phyloP scores from a whole-genome alignment of 2,888 invertebrate species.

The Mythimna vitellina region DNA sequence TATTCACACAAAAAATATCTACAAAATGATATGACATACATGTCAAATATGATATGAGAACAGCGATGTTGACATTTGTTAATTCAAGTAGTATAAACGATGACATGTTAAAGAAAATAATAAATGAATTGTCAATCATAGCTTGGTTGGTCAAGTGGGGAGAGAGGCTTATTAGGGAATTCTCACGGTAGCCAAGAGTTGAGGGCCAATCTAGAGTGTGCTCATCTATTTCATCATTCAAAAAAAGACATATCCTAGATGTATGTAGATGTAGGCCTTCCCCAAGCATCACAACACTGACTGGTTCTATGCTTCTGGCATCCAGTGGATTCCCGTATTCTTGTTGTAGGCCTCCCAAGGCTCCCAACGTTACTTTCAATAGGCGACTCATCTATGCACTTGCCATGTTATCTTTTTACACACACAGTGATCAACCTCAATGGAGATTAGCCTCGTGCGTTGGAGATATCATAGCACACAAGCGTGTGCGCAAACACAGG shows the following conservation, averaged over 20 bases:
- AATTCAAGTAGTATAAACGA: slow-evolving; percentile 36
- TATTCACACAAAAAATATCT: slow-evolving; percentile 20
- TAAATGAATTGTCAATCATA: background rate
- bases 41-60: slow-evolving; percentile 4
- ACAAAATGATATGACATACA: slow-evolving; percentile 16
- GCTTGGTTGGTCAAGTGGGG: background rate
- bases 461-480: no score
- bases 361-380: no score
- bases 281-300: background rate
- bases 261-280: background rate
- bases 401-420: no score
- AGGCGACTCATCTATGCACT: no score
- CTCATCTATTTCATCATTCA: background rate
- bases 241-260: background rate
- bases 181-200: slow-evolving; percentile 16
- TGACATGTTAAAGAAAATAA: slow-evolving; percentile 16
- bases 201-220: background rate
- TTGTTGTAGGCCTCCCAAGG: background rate
- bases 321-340: background rate
- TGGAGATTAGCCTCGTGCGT: no score
- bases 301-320: background rate
- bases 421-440: no score
- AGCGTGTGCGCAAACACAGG: no score
- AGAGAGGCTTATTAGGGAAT: background rate
- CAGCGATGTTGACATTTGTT: slow-evolving; percentile 32